Evolutionary conservation across 2,797 vertebrate species (phyloP).

Genomic region (Siniperca undulata): DNA sequence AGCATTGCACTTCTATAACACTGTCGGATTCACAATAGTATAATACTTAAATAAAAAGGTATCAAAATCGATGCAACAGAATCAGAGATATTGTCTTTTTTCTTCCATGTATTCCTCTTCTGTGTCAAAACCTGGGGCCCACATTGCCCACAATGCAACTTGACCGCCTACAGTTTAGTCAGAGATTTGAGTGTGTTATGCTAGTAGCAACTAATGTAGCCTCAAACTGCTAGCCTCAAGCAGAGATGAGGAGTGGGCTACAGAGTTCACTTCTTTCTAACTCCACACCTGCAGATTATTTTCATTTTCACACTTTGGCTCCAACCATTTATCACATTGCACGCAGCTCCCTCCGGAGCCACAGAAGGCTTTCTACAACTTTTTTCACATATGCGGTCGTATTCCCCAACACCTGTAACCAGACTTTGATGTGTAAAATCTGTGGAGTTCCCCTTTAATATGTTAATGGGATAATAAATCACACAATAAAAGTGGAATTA

Average conservation of each 20-base stretch:
- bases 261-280: not conserved
- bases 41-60: not conserved
- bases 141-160: not conserved
- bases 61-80: not conserved
- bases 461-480: not conserved
- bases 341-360: not conserved
- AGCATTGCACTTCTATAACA: not conserved
- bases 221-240: not conserved
- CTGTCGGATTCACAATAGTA: no score
- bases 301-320: not conserved
- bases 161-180: not conserved
- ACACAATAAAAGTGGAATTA: not conserved
- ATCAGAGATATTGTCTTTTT: not conserved
- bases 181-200: not conserved
- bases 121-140: not conserved
- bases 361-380: not conserved
- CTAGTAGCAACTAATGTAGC: not conserved
- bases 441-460: not conserved
- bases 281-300: not conserved
- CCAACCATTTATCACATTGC: conserved; percentile 1
- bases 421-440: not conserved
- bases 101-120: not conserved
- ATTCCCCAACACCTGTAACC: not conserved
- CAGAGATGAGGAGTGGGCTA: not conserved
- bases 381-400: not conserved